phyloP scores from a whole-genome alignment of 2,797 vertebrate genomes.

The Sternotherus odoratus region DNA sequence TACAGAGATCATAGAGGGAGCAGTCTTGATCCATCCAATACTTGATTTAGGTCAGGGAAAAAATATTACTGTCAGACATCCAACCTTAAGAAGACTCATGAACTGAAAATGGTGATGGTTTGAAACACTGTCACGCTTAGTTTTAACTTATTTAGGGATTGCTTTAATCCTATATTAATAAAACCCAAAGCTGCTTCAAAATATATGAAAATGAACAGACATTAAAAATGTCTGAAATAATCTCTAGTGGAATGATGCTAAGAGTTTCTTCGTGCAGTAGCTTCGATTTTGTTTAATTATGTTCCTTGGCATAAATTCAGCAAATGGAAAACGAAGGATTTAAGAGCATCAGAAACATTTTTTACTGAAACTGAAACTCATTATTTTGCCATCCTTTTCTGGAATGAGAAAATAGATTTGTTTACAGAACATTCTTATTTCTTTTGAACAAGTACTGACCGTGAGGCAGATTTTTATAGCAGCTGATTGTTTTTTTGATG shows the following conservation, averaged over 20 bases:
- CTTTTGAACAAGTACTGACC: not conserved
- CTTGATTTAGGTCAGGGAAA: constrained; percentile 44
- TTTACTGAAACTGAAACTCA: too few species aligned
- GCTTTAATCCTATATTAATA: constrained; percentile 30
- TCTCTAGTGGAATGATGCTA: not conserved
- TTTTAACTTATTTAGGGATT: constrained; percentile 26
- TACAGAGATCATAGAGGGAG: constrained; percentile 60
- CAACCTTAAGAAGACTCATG: constrained; percentile 37
- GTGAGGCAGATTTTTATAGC: not conserved
- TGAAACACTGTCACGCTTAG: constrained; percentile 3
- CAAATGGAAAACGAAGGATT: constrained; percentile 1
- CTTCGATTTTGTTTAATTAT: not conserved
- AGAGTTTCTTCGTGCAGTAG: not conserved
- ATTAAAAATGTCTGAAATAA: not conserved
- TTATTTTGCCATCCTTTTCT: not conserved
- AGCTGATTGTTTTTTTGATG: too few species aligned
- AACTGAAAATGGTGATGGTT: constrained; percentile 13
- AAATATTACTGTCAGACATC: constrained; percentile 43
- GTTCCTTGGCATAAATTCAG: not conserved
- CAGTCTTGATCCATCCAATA: constrained; percentile 42
- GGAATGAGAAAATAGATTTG: not conserved
- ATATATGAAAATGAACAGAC: constrained; percentile 8
- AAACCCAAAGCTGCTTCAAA: constrained; percentile 13
- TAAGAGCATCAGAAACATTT: not conserved
- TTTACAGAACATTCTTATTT: not conserved